Evolutionary conservation across 2,888 invertebrate genomes (phyloP).

Genomic region (Polydrusus pterygomalis): DNA sequence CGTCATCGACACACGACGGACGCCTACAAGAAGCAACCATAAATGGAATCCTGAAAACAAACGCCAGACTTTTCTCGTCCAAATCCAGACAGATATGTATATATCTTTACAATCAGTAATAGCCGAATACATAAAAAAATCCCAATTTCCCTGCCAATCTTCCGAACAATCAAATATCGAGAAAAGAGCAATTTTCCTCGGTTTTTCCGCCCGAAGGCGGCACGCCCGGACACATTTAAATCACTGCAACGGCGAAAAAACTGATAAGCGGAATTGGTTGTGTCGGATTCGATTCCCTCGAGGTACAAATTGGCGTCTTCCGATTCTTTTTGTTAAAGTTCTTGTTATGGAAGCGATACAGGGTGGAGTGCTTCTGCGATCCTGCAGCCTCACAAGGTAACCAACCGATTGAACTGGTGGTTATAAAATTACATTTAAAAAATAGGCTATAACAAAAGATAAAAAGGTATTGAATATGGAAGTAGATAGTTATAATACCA

Average conservation of each 20-base stretch:
- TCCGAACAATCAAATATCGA: conserved; percentile 54
- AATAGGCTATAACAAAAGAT: no score
- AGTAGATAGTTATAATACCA: no score
- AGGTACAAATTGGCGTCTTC: conserved; percentile 67
- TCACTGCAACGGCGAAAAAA: conserved; percentile 59
- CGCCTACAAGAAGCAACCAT: no score
- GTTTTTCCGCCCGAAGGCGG: conserved; percentile 46
- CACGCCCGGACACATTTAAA: conserved; percentile 55
- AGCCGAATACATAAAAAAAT: conserved; percentile 64
- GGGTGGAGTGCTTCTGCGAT: conserved; percentile 4
- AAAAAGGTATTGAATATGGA: no score
- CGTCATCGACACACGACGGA: no score
- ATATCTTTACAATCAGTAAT: conserved; percentile 60
- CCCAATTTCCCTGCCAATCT: conserved; percentile 49
- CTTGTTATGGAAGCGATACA: conserved; percentile 30
- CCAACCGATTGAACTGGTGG: no score
- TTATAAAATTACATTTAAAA: no score
- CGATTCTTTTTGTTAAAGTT: conserved; percentile 60
- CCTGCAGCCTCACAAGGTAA: background rate
- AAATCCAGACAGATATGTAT: background rate
- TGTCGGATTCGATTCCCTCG: conserved; percentile 68
- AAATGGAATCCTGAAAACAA: no score
- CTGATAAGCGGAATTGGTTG: conserved; percentile 70
- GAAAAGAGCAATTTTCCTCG: conserved; percentile 51
- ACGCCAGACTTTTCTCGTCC: no score